These are phyloP conservation scores for Megalops cyprinoides DNA, from an alignment of 2,797 vertebrate genomes.

Conservation along the genomic window DNA sequence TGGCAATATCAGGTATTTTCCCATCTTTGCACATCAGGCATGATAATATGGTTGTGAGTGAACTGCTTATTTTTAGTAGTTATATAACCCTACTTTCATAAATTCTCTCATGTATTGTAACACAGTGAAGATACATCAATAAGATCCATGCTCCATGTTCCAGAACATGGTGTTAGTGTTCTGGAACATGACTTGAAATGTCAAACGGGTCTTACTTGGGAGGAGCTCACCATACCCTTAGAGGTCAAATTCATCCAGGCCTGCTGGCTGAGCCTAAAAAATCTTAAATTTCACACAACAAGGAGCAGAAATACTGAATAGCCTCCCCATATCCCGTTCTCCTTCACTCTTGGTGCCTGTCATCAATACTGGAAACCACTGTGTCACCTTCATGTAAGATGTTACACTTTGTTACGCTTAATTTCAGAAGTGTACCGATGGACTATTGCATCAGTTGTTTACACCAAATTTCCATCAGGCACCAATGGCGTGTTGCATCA, in stretches of 20 bases:
- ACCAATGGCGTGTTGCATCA: constrained; percentile 75
- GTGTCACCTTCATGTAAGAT: constrained; percentile 61
- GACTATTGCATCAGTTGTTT: constrained; percentile 84
- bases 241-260: background rate
- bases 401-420: constrained; percentile 69
- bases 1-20: too few relatives aligned
- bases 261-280: background rate
- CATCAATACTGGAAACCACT: background rate
- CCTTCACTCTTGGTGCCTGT: background rate
- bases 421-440: constrained; percentile 72
- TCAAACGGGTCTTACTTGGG: too few relatives aligned
- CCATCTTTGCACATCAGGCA: too few relatives aligned
- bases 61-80: too few relatives aligned
- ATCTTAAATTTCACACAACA: background rate
- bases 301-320: background rate
- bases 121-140: background rate
- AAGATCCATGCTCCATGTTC: background rate
- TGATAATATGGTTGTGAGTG: too few relatives aligned
- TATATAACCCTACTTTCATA: constrained; percentile 6
- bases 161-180: background rate
- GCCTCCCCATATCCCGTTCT: background rate
- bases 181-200: background rate
- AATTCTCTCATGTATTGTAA: background rate
- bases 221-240: background rate
- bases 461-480: constrained; percentile 75